These are phyloP conservation scores for Glyphotaelius pellucidus DNA, from an alignment of 2,888 invertebrate species.

Conservation along the genomic window DNA sequence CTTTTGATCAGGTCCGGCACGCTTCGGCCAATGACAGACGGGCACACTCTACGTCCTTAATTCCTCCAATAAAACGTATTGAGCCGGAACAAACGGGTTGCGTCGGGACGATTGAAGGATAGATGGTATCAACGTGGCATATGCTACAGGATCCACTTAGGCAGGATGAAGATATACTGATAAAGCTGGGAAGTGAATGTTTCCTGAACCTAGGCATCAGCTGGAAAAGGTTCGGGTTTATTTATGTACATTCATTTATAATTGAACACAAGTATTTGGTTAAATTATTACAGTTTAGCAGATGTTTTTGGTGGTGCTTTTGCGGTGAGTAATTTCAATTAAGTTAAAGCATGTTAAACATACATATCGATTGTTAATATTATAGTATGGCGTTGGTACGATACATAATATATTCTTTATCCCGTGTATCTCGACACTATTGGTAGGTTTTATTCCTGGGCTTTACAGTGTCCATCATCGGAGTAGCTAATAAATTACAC, in stretches of 20 bases:
- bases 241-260: neutral
- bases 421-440: too few relatives aligned
- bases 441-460: too few relatives aligned
- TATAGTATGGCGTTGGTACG: neutral
- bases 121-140: neutral
- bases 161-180: neutral
- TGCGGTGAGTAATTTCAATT: neutral
- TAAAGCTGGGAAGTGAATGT: neutral
- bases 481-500: too few relatives aligned
- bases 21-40: conserved; percentile 19
- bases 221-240: neutral
- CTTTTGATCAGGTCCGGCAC: conserved; percentile 18
- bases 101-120: conserved; percentile 5
- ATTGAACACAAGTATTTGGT: neutral
- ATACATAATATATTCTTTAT: too few relatives aligned
- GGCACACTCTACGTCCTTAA: neutral
- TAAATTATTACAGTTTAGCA: neutral
- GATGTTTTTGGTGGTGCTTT: neutral
- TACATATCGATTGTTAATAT: neutral
- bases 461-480: too few relatives aligned
- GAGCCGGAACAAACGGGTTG: conserved; percentile 21
- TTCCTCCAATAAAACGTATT: conserved; percentile 15
- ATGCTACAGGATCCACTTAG: neutral
- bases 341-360: neutral
- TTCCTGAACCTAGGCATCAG: neutral